phyloP scores from a whole-genome alignment of 2,888 invertebrate genomes.

The Bedellia somnulentella region DNA sequence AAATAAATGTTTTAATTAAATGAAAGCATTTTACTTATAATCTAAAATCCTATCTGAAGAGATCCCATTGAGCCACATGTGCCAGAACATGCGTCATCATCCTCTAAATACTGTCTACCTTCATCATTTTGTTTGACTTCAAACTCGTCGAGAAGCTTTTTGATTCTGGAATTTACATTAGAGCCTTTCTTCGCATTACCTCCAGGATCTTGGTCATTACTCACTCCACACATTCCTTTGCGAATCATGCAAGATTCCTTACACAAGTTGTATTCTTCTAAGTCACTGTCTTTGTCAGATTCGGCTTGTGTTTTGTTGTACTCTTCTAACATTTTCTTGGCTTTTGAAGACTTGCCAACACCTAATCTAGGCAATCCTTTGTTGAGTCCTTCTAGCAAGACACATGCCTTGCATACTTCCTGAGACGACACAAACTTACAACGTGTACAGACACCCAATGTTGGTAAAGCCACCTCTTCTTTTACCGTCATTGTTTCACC shows the following conservation, averaged over 20 bases:
- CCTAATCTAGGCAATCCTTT: constrained; percentile 88
- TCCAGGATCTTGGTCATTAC: background rate
- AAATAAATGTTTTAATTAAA: constrained; percentile 4
- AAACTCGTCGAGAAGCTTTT: constrained; percentile 12
- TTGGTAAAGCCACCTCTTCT: constrained; percentile 79
- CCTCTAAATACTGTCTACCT: constrained; percentile 7
- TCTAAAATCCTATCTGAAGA: constrained; percentile 29
- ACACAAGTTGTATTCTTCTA: too few relatives aligned
- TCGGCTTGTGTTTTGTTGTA: constrained; percentile 23
- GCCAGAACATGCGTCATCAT: constrained; percentile 32
- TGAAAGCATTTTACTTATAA: too few relatives aligned
- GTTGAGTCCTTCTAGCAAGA: constrained; percentile 93
- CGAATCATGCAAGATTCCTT: too few relatives aligned
- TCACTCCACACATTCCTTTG: too few relatives aligned
- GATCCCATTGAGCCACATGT: constrained; percentile 32
- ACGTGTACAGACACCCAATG: constrained; percentile 74
- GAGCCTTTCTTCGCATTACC: background rate
- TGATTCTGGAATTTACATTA: too few relatives aligned
- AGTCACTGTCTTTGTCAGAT: too few relatives aligned
- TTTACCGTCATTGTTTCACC: constrained; percentile 85
- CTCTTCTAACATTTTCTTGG: constrained; percentile 66
- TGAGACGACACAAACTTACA: constrained; percentile 94
- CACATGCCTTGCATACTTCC: constrained; percentile 94
- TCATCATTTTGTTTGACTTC: background rate
- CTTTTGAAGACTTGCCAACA: constrained; percentile 87